These are phyloP conservation scores for Ascaphus truei DNA, from an alignment of 2,113 vertebrate genomes.

Conservation along the genomic window DNA sequence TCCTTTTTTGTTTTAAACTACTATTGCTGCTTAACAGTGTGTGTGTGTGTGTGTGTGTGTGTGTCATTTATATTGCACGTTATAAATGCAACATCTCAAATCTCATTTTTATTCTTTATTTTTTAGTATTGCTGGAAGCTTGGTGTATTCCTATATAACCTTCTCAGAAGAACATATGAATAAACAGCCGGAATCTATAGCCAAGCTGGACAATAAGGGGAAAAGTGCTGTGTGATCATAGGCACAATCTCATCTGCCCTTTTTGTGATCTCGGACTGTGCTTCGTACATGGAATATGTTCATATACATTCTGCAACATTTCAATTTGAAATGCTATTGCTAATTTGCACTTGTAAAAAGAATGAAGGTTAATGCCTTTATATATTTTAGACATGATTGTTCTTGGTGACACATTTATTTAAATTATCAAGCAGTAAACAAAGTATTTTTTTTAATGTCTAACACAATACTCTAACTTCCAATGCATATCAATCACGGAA, in stretches of 20 bases:
- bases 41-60: no score
- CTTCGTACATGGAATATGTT: not conserved
- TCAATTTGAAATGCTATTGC: slow-evolving; percentile 1
- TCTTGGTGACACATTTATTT: slow-evolving; percentile 9
- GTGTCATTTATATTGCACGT: no score
- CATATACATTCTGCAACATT: no score
- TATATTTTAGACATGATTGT: slow-evolving; percentile 25
- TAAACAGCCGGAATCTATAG: slow-evolving; percentile 63
- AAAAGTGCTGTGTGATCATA: slow-evolving; percentile 66
- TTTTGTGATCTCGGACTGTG: not conserved
- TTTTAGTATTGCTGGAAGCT: slow-evolving; percentile 88
- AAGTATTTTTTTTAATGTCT: slow-evolving; percentile 6
- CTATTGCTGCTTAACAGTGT: no score
- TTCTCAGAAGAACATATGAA: slow-evolving; percentile 83
- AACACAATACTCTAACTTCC: not conserved
- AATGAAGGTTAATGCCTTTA: not conserved
- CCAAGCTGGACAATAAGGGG: slow-evolving; percentile 68
- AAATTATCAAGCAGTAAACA: not conserved
- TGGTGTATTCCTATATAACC: slow-evolving; percentile 93
- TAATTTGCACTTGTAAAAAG: slow-evolving; percentile 26
- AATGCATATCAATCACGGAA: not conserved
- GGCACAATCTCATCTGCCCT: not conserved
- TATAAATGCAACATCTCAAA: no score
- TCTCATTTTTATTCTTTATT: slow-evolving; percentile 31
- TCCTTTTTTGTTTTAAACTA: no score